These are phyloP conservation scores for Podotricha telesiphe DNA, from an alignment of 2,888 invertebrate species.

Conservation along the genomic window DNA sequence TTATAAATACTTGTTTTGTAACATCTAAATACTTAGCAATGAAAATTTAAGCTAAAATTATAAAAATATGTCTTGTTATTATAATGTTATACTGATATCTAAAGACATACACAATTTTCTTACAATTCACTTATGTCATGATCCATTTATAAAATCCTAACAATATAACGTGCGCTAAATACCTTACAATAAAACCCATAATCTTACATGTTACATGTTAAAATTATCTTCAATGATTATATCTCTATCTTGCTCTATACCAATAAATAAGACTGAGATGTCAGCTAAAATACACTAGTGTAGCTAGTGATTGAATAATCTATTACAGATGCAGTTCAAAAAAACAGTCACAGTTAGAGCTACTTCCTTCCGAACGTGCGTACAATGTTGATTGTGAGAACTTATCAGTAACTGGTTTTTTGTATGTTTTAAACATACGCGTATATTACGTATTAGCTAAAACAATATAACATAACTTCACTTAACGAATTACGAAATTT, in stretches of 20 bases:
- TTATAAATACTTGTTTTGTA: too few relatives aligned
- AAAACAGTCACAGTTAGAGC: slow-evolving; percentile 37
- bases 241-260: slow-evolving; percentile 15
- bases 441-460: not conserved
- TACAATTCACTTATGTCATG: slow-evolving; percentile 33
- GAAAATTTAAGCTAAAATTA: too few relatives aligned
- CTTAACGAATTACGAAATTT: too few relatives aligned
- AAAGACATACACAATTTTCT: slow-evolving; percentile 9
- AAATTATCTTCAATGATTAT: slow-evolving; percentile 29
- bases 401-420: slow-evolving; percentile 14
- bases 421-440: not conserved
- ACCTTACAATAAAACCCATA: slow-evolving; percentile 48
- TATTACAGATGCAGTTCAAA: slow-evolving; percentile 39
- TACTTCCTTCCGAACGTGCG: slow-evolving; percentile 43
- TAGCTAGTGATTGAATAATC: slow-evolving; percentile 41
- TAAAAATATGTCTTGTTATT: too few relatives aligned
- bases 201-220: slow-evolving; percentile 34
- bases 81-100: not conserved
- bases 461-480: too few relatives aligned
- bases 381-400: slow-evolving; percentile 31
- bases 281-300: slow-evolving; percentile 5
- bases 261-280: slow-evolving; percentile 18
- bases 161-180: slow-evolving; percentile 43
- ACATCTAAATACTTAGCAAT: too few relatives aligned
- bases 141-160: slow-evolving; percentile 48